These are phyloP conservation scores for Ephestia elutella DNA, from an alignment of 1,140 invertebrate genomes.

Conservation along the genomic window DNA sequence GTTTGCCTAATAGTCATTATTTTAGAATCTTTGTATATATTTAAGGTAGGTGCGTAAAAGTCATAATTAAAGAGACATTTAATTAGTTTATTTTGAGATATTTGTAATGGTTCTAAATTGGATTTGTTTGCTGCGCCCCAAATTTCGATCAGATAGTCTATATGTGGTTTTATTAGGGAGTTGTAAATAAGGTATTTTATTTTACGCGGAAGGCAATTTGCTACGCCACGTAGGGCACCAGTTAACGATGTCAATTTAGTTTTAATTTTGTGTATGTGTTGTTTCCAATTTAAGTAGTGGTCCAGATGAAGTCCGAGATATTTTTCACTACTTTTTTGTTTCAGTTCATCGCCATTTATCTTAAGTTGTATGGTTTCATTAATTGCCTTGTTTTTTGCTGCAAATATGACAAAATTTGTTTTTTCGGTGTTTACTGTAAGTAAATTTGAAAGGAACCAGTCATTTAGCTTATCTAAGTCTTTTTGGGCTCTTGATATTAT, in stretches of 20 bases:
- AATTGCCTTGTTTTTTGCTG: slow-evolving; percentile 13
- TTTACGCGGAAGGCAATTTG: background rate
- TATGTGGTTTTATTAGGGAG: slow-evolving; percentile 7
- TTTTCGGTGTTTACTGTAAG: slow-evolving; percentile 6
- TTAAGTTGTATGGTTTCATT: background rate
- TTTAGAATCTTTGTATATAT: too few relatives aligned
- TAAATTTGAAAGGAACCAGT: slow-evolving; percentile 2
- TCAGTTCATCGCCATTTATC: slow-evolving; percentile 3
- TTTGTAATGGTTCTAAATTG: slow-evolving; percentile 4
- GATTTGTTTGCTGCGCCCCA: slow-evolving; percentile 3
- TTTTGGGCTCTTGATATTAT: background rate
- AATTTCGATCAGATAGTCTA: slow-evolving; percentile 11
- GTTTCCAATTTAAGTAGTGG: background rate
- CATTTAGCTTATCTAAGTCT: slow-evolving; percentile 2
- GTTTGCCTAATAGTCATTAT: slow-evolving; percentile 16
- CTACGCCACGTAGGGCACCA: background rate
- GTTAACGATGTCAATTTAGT: background rate
- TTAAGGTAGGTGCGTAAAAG: too few relatives aligned
- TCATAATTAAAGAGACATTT: slow-evolving; percentile 1
- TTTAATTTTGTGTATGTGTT: background rate
- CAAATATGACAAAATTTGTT: slow-evolving; percentile 16
- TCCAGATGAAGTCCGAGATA: slow-evolving; percentile 7
- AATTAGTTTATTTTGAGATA: slow-evolving; percentile 10
- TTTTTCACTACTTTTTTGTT: background rate
- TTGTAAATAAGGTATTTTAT: slow-evolving; percentile 5